Conservation (phyloP, 2,113 vertebrate species). For the Crypturellus undulatus region DNA sequence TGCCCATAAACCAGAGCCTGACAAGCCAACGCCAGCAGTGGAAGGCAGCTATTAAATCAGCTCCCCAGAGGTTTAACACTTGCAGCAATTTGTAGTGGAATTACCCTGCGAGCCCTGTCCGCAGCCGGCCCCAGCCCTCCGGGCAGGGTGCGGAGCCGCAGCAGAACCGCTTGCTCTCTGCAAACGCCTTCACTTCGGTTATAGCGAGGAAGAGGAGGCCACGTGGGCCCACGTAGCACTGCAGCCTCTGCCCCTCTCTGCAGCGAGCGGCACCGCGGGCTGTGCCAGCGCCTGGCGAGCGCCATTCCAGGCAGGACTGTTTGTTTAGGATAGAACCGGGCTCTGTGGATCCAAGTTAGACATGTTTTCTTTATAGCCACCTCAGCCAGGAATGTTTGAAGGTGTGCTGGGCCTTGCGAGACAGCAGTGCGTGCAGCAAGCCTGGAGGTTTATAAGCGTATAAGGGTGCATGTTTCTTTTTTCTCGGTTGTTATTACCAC, state of each 20-base stretch:
- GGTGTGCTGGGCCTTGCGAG: not conserved
- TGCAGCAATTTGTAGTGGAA: slow-evolving; percentile 73
- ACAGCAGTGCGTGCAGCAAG: not conserved
- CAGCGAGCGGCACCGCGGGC: not conserved
- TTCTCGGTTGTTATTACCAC: not conserved
- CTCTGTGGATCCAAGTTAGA: not conserved
- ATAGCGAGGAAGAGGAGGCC: not conserved
- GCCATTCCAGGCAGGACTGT: not conserved
- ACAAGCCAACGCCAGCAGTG: not conserved
- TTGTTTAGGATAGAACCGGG: not conserved
- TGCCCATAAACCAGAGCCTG: slow-evolving; percentile 43
- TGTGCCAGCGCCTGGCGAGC: not conserved
- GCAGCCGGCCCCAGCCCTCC: slow-evolving; percentile 10
- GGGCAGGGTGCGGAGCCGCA: not conserved
- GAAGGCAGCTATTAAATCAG: slow-evolving; percentile 32
- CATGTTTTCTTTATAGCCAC: not conserved
- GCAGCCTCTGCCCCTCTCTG: not conserved
- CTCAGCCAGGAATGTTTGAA: slow-evolving; percentile 28
- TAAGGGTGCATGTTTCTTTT: not conserved
- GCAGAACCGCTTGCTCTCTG: not conserved
- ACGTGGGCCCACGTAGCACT: not conserved
- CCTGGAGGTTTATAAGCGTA: not conserved
- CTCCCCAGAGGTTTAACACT: slow-evolving; percentile 66
- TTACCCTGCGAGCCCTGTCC: slow-evolving; percentile 51
- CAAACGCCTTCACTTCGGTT: not conserved